Base-by-base conservation (phyloP, 2,113 vertebrate species). In the Serinus canaria region DNA sequence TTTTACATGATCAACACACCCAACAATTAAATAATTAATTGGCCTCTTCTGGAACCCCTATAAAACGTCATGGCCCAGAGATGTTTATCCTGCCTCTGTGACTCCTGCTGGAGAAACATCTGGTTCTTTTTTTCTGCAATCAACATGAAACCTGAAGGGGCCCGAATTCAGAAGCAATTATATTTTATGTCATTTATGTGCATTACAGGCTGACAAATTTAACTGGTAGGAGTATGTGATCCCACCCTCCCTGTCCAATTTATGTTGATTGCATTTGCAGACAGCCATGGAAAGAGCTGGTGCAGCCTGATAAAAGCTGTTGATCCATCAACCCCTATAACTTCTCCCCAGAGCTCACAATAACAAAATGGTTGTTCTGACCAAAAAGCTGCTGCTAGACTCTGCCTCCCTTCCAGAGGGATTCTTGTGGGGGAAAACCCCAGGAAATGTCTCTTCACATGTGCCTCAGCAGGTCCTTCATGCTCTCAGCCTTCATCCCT, bases 71-170 rank as follows among this genome's bases (percentile, higher is more conserved):
- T 92, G 92, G 92, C 93, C 77, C 80, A 94, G 83, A 92, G 96
- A 97, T 97, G 97, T 98, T 98, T 98, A 97, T 97, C 89, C 92
- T 96, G 94, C 96, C 72, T 96, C 95, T 94, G 35, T 93, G 96
- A 96, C 91, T 96, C 89, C 92, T 94, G 87, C 95, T 89, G 90
- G 96, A 97, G 97, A 97, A 98, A 98, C 97, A 98, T 97, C 98
- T 98, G 98, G 91, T 97, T 97, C 97, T 98, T 98, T 98, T 98
- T 98, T 97, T 97, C 97, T 98, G 96, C 96, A 96, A 97, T 98
- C 97, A 98, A 95, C 92, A 52, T 92, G 96, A 96, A 98, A 97
- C 96, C 97, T 97, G 94, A 97, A 97, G 96, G 94, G 96, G 94
- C 96, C 96, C 59, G 56, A 97, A 97, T 97, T 98, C 97, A 97